Evolutionary conservation across 2,888 invertebrate genomes (phyloP).

Genomic region (Isoperla grammatica): DNA sequence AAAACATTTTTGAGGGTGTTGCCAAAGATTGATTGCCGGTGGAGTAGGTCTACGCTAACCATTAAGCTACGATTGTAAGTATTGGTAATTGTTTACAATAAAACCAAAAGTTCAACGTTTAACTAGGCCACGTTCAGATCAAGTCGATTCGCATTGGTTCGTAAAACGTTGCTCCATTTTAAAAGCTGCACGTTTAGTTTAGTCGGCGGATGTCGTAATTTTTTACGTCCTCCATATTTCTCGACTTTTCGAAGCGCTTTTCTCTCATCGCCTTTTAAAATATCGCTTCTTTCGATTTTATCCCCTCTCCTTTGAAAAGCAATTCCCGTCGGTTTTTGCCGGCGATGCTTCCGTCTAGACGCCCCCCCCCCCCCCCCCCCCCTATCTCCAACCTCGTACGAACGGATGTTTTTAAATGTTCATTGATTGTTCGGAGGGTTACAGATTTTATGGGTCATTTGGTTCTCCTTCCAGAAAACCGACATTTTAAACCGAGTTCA

Average conservation of each 20-base stretch:
- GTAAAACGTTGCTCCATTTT: too few relatives aligned
- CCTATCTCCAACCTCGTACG: background rate
- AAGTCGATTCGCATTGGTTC: too few relatives aligned
- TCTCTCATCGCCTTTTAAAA: background rate
- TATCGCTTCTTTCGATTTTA: constrained; percentile 12
- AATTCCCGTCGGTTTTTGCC: constrained; percentile 2
- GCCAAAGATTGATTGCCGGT: too few relatives aligned
- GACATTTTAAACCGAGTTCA: background rate
- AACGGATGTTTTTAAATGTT: constrained; percentile 20
- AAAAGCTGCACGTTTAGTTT: too few relatives aligned
- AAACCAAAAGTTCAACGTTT: too few relatives aligned
- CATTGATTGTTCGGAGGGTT: constrained; percentile 15
- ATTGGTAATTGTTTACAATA: too few relatives aligned
- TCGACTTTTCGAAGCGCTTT: background rate
- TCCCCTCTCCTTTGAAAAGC: constrained; percentile 12
- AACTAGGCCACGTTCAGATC: too few relatives aligned
- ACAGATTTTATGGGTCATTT: constrained; percentile 18
- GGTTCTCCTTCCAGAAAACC: constrained; percentile 6
- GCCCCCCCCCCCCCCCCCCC: constrained; percentile 10
- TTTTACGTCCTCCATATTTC: background rate
- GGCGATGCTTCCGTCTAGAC: constrained; percentile 12
- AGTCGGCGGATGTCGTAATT: background rate
- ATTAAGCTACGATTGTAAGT: too few relatives aligned
- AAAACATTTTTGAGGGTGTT: too few relatives aligned
- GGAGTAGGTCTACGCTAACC: too few relatives aligned